Base-by-base conservation (phyloP, 1,140 invertebrate genomes). In the Euura lappo region DNA sequence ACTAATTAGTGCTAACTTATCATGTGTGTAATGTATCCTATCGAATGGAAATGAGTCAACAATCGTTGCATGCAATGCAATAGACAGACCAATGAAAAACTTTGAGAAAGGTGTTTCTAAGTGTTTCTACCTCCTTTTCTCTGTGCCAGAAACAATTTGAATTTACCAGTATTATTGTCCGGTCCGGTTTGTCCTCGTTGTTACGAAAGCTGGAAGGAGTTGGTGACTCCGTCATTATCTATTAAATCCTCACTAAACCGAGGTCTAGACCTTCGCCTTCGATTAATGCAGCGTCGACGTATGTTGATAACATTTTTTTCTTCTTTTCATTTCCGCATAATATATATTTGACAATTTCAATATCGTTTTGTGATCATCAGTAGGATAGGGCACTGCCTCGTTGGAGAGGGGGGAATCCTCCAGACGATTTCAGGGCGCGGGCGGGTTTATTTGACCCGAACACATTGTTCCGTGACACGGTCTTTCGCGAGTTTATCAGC, bases 151-250 rank as follows among this genome's bases (percentile, higher is more conserved):
- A 60, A 3, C 51, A n/a, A 60, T 60, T 68, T 28, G 28, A 69
- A 69, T 74, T 80, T 84, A 86, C 85, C 83, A 80, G 51, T 47
- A 78, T 76, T 65, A 85, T 80, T 13, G 79, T 75, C 69, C 77
- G 74, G 44, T 85, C 84, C 51, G 77, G 77, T 78, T 80, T 83
- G 71, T 85, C 78, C 73, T 80, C 79, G 75, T 80, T 77, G 75
- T 72, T 74, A 73, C 51, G 51, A 60, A 80, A 80, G 69, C 77
- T 81, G 71, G 83, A 81, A 45, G 78, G 78, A 75, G 80, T 84
- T 70, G 83, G 82, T 71, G 81, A 84, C 75, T 86, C 84, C 81
- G 83, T 86, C 85, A 85, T 86, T 78, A 79, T 86, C 81, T 78
- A 68, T 68, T 43, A n/a, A 60, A 60, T 60, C 51, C 6, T 60